These are phyloP conservation scores for Anorthoa munda DNA, from an alignment of 2,888 invertebrate species.

Conservation along the genomic window DNA sequence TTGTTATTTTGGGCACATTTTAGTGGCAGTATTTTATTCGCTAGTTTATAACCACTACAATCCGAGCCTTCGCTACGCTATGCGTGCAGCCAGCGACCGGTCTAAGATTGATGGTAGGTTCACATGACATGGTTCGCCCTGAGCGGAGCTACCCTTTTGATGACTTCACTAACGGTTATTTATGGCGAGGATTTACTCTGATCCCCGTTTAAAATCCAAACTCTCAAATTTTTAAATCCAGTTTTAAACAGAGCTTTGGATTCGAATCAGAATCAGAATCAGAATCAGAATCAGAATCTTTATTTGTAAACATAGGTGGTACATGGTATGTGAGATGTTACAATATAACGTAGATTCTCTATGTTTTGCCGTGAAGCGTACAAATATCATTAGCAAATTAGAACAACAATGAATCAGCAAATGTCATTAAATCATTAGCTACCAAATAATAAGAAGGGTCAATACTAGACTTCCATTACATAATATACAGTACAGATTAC, in stretches of 20 bases:
- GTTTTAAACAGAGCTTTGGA: slow-evolving; percentile 75
- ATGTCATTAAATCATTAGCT: too few species aligned
- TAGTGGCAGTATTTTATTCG: slow-evolving; percentile 65
- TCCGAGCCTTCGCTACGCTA: slow-evolving; percentile 69
- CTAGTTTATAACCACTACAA: slow-evolving; percentile 66
- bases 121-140: slow-evolving; percentile 88
- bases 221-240: slow-evolving; percentile 80
- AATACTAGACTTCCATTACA: too few species aligned
- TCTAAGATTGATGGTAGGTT: slow-evolving; percentile 89
- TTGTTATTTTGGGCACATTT: slow-evolving; percentile 66
- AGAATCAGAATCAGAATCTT: too few species aligned
- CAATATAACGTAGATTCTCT: too few species aligned
- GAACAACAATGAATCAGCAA: too few species aligned
- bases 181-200: slow-evolving; percentile 85
- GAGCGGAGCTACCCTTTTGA: slow-evolving; percentile 88
- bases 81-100: slow-evolving; percentile 81
- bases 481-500: too few species aligned
- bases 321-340: too few species aligned
- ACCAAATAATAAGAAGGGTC: too few species aligned
- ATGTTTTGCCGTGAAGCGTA: too few species aligned
- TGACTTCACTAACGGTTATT: slow-evolving; percentile 90
- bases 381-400: too few species aligned
- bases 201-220: slow-evolving; percentile 80
- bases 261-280: too few species aligned
- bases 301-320: too few species aligned